Base-by-base conservation (phyloP, 2,113 vertebrate species). In the Buteo buteo region DNA sequence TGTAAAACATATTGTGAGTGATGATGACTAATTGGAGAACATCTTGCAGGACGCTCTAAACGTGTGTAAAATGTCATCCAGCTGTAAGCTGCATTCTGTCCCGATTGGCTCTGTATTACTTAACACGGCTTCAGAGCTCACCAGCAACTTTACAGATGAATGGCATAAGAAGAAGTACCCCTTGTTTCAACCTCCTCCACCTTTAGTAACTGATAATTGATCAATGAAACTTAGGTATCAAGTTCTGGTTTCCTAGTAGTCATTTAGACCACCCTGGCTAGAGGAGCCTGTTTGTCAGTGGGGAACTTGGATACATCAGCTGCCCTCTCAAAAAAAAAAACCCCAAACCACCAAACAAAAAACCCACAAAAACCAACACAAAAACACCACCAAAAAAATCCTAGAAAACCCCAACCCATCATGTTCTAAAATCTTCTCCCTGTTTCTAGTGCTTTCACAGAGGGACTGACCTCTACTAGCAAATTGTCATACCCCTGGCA, bases 21-120 rank as follows among this genome's bases (percentile, higher is more conserved):
- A 89, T 85, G 96, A 74, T 89, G 96, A 97, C 96, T 97, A 88
- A 97, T 85, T 88, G 96, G 94, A 96, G 95, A 94, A 93, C 96
- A 82, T 96, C 96, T 97, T 93, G 80, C 8, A 16, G 94, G 96
- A 96, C 84, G 57, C 93, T 87, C 95, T 61, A 70, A 84, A 96
- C 65, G 90, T 97, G 97, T 82, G 95, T 79, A 71, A 96, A 98
- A 98, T 95, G 95, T 93, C 96, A 94, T 95, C 95, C 96, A 96
- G 96, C 97, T 98, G 97, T 78, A 97, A 89, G 89, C 80, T 74
- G 72, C 14, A 3, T 50, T 28, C 81, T 66, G 78, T 50, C 72
- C 69, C 16, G 1, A 52, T 14, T 36, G 72, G n/a, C 78, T 64
- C 82, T 45, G n/a, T 11, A 16, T 17, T 17, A 65, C 86, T 86